Conservation (phyloP, 1,140 invertebrate genomes). For the Pemphigus obesinymphae region DNA sequence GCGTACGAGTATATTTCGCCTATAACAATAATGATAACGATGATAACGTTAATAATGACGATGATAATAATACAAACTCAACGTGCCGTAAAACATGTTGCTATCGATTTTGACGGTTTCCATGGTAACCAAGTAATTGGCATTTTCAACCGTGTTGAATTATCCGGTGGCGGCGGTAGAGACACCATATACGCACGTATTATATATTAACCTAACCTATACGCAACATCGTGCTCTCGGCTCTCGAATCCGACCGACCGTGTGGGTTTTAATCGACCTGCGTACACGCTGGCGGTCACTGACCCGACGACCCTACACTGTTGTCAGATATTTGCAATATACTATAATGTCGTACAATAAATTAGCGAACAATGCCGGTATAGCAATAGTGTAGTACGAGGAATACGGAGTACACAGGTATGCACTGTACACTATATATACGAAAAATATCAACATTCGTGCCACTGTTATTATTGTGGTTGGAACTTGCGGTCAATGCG, state of each 20-base stretch:
- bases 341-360: background rate
- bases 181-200: background rate
- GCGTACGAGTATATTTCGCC: too few species aligned
- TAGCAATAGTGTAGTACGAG: too few species aligned
- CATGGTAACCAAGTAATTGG: slow-evolving; percentile 24
- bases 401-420: too few species aligned
- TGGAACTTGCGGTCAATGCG: too few species aligned
- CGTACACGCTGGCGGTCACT: too few species aligned
- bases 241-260: slow-evolving; percentile 1
- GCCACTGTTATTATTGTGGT: too few species aligned
- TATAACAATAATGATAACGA: too few species aligned
- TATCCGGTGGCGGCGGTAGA: background rate
- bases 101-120: slow-evolving; percentile 16
- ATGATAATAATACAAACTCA: background rate
- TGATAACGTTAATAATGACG: too few species aligned
- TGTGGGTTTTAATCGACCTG: background rate
- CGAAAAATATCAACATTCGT: too few species aligned
- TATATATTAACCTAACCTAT: background rate
- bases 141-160: slow-evolving; percentile 12
- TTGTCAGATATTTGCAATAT: background rate
- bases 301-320: too few species aligned
- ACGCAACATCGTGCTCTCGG: background rate
- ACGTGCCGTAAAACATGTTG: slow-evolving; percentile 22
- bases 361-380: background rate
- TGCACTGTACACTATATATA: too few species aligned